phyloP scores from a whole-genome alignment of 2,888 invertebrate species.

The Capitulum mitella region DNA sequence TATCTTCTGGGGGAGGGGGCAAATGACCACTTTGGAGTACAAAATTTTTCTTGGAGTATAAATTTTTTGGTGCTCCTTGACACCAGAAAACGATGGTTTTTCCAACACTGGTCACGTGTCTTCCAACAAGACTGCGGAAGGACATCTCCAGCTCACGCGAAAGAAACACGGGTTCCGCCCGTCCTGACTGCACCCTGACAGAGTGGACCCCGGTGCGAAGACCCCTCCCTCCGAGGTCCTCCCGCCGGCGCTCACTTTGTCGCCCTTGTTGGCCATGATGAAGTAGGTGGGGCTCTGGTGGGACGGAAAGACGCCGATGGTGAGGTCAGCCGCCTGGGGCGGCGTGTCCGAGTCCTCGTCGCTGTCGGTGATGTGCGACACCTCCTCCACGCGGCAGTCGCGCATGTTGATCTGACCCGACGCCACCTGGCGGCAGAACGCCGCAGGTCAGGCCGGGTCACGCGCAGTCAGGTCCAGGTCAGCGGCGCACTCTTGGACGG shows the following conservation, averaged over 20 bases:
- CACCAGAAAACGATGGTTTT: too few relatives aligned
- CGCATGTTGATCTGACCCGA: slow-evolving; percentile 92
- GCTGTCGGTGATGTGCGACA: slow-evolving; percentile 84
- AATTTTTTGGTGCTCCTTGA: too few relatives aligned
- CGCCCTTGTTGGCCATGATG: slow-evolving; percentile 82
- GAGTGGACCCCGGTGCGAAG: too few relatives aligned
- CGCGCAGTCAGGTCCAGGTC: neutral
- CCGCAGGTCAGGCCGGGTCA: neutral
- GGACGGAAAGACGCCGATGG: slow-evolving; percentile 84
- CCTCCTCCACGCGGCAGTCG: slow-evolving; percentile 89
- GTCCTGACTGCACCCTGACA: too few relatives aligned
- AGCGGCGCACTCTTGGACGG: too few relatives aligned
- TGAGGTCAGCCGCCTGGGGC: slow-evolving; percentile 53
- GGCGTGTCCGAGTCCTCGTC: slow-evolving; percentile 75
- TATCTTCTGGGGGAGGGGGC: too few relatives aligned
- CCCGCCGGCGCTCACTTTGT: slow-evolving; percentile 60
- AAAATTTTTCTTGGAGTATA: too few relatives aligned
- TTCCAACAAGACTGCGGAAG: too few relatives aligned
- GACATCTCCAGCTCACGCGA: too few relatives aligned
- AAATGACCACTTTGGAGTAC: too few relatives aligned
- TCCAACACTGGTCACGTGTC: too few relatives aligned
- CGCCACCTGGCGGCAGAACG: slow-evolving; percentile 60
- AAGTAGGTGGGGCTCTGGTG: slow-evolving; percentile 91
- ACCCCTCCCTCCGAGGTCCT: neutral
- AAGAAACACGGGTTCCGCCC: too few relatives aligned